Evolutionary conservation across 2,113 vertebrate species (phyloP), one percentile per base, ranked within the genome.

Genomic region (Vulpes ferrilata): DNA sequence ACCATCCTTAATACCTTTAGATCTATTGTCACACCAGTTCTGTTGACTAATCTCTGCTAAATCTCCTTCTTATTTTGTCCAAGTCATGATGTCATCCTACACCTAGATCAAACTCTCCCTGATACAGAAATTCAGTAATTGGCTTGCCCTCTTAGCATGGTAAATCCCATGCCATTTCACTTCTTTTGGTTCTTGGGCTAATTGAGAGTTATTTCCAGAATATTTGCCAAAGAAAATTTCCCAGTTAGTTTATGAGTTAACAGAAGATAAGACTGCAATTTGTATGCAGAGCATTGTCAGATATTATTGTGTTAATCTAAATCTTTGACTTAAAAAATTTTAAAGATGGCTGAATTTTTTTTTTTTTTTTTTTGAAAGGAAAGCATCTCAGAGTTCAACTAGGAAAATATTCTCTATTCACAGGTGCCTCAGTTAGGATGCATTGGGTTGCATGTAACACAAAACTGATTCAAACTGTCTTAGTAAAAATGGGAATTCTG

Each of bases 281-380:
- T 86, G 9, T 90, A 22, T 65, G 13, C 20, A 82, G 13, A 65
- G 0, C 27, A 90, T 87, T 76, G 88, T 90, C 5, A 25, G 32
- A 32, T 88, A 67, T 83, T 48, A 55, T 20, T 82, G 10, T 71
- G 11, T 74, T 51, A 78, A 51, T 76, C 1, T 64, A 65, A 59
- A 51, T 89, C 9, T 96, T 96, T 78, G 69, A 62, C 16, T 92
- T 88, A 60, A 83, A 88, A 88, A 59, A 48, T 87, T 92, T 60
- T 80, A 69, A 94, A 92, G 59, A 73, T 59, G 9, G 62, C 19
- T 57, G 80, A 22, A 27, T 27, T 64, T 78, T 76, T 76, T 25
- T 65, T 65, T 65, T 65, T 65, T 65, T 65, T n/a, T 53, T 95
- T 88, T 81, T 48, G 9, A 16, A 88, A 67, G 48, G 8, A 90